These are phyloP conservation scores for Amphiduros pacificus DNA, from an alignment of 2,888 invertebrate genomes.

Conservation along the genomic window DNA sequence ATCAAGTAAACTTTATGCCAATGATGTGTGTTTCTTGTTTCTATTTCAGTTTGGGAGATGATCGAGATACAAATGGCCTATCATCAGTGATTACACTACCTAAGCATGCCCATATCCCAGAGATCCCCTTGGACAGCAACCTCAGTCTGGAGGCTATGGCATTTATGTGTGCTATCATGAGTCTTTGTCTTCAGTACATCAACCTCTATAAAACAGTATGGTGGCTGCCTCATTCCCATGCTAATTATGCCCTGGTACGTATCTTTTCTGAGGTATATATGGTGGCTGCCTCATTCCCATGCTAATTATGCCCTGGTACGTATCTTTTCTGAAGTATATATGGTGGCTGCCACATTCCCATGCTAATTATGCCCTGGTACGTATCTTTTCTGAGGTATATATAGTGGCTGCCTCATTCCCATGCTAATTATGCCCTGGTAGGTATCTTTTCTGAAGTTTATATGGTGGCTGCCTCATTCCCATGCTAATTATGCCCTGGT, in stretches of 20 bases:
- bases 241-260: conserved; percentile 82
- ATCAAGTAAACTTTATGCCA: too few species aligned
- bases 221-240: conserved; percentile 95
- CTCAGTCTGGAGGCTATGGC: conserved; percentile 84
- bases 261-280: conserved; percentile 63
- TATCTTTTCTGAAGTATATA: conserved; percentile 69
- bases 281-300: conserved; percentile 95
- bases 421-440: conserved; percentile 86
- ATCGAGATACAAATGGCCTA: neutral
- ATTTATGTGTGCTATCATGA: conserved; percentile 77
- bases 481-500: conserved; percentile 87
- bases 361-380: conserved; percentile 83
- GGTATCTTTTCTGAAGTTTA: conserved; percentile 76
- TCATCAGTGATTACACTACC: conserved; percentile 30
- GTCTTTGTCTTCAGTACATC: conserved; percentile 83
- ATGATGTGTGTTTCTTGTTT: too few species aligned
- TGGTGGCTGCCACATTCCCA: conserved; percentile 97
- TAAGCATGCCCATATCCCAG: conserved; percentile 56
- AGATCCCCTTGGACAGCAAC: conserved; percentile 75
- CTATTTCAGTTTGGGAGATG: neutral
- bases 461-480: conserved; percentile 96
- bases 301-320: conserved; percentile 84
- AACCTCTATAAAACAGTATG: conserved; percentile 94
- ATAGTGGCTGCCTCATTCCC: conserved; percentile 96
- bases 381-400: conserved; percentile 60